Base-by-base conservation (phyloP, 1,140 invertebrate species). In the Panulirus ornatus region DNA sequence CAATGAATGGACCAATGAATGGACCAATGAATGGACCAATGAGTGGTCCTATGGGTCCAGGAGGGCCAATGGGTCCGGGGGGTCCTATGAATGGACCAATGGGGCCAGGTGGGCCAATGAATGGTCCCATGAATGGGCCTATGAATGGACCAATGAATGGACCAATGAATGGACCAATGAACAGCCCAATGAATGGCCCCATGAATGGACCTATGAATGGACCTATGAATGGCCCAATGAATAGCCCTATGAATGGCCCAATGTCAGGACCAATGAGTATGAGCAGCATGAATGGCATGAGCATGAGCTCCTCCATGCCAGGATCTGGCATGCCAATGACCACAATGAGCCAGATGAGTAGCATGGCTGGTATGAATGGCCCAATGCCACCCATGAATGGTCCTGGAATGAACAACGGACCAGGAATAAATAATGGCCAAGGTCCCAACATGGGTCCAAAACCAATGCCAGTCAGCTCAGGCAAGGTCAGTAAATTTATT, bases 401-500 rank as follows among this genome's bases (percentile, higher is more conserved):
- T 94, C 94, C 92, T 93, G 94, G 81, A 93, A 94, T 58, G 94
- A 94, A 93, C 94, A 94, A 84, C 84, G 88, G 36, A 85, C 92
- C 73, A 92, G 93, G 91, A 92, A 92, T 91, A 75, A 83, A 76
- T 71, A 92, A 86, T 88, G 91, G 84, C 51, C 92, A 51, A 92
- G 92, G 79, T 86, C 93, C 92, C 91, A 93, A 85, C 73, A 93
- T 93, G 92, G 93, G 93, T 58, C 94, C 95, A 14, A 96, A 96
- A 92, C 96, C 97, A 38, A 97, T 98, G 97, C 96, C 97, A 92
- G 97, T 98, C 76, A 97, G 97, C 94, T 97, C 97, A 66, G 97
- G 97, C 54, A 98, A 98, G 95, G 97, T 98, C 94, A 92, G 93
- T 87, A 63, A 66, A 63, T 19, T 58, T 47, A 47, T 47, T 47